Base-by-base conservation (phyloP, 2,888 invertebrate genomes). In the Willowsia nigromaculata region DNA sequence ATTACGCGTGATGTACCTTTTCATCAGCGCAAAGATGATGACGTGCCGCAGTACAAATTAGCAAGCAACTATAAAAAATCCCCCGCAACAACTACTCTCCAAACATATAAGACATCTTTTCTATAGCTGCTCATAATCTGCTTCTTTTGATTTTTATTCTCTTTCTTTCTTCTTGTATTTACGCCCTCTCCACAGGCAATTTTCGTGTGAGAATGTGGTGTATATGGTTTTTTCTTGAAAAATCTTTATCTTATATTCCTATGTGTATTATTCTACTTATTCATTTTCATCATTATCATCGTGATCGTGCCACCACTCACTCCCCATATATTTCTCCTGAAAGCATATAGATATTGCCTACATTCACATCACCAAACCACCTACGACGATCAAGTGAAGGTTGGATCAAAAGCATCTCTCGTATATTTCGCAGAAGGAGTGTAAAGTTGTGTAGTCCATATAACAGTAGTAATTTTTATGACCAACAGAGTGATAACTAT, bases 161-260 rank as follows among this genome's bases (percentile, higher is more conserved):
- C 40, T 50, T 65, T 83, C 33, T 6, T 53, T 83, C 43, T 50
- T 6, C 27, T 18, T 50, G 27, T 47, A 50, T 76, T 59, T 78
- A 88, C 88, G 88, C 88, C 88, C 88, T 88, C 88, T 88, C 88
- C 88, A 88, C 88, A 88, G 88, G 88, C 88, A 43, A 88, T 82
- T 83, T 80, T 80, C 43, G 80, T 80, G 88, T 88, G 88, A 76
- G 84, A 88, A 88, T 83, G 74, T 83, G 22, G 71, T 53, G n/a
- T 22, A 78, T 78, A 50, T 78, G 40, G 25, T 65, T 78, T 88
- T 76, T 53, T 25, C 37, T 40, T 74, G 1, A 71, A 71, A 43
- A 65, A 71, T 74, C 27, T 50, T 68, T 71, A 74, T 40, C 37
- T n/a, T 37, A 71, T 47, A 13, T 85, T 85, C 74, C 40, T 18